Base-by-base conservation (phyloP, 2,113 vertebrate genomes). In the Campylorhamphus procurvoides region DNA sequence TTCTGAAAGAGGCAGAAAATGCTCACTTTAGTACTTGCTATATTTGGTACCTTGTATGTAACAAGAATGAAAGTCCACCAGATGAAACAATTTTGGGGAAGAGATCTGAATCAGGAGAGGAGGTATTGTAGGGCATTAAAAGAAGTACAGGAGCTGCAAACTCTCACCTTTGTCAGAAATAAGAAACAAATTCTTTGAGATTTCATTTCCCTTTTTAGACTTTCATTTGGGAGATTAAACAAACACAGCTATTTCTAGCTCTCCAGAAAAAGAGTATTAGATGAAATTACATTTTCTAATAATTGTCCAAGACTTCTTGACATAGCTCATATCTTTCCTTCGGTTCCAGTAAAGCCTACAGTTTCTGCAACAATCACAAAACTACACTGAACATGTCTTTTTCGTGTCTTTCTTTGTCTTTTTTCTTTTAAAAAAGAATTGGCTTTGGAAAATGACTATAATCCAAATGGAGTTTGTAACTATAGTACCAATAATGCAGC, bases 381-480 rank as follows among this genome's bases (percentile, higher is more conserved):
- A 79, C 7, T 71, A 27, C 39, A 44, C 27, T 79, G 64, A 78
- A 88, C 49, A 76, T 46, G 33, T 75, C 20, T 72, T 93, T 86
- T 60, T 20, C 24, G 22, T n/a, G 22, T 6, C 14, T 92, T 88
- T 39, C 35, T 44, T 81, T 78, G 42, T 22, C 12, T 78, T 78
- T 94, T 40, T 93, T 96, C 64, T 87, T 29, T 55, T 63, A 44
- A 84, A 89, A 91, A 84, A 71, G 9, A 91, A 87, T 56, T 53
- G 8, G 19, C 3, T 87, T 90, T 63, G 8, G 58, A 84, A 50
- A 82, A 73, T 68, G 3, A 20, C 46, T 84, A 39, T 68, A 78
- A 72, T n/a, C 39, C 59, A 84, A 90, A 66, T 47, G 25, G 52
- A 66, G 16, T 59, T 82, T 78, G 22, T 52, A 74, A 56, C n/a